phyloP scores from a whole-genome alignment of 2,888 invertebrate genomes.

The Junonia oenone region DNA sequence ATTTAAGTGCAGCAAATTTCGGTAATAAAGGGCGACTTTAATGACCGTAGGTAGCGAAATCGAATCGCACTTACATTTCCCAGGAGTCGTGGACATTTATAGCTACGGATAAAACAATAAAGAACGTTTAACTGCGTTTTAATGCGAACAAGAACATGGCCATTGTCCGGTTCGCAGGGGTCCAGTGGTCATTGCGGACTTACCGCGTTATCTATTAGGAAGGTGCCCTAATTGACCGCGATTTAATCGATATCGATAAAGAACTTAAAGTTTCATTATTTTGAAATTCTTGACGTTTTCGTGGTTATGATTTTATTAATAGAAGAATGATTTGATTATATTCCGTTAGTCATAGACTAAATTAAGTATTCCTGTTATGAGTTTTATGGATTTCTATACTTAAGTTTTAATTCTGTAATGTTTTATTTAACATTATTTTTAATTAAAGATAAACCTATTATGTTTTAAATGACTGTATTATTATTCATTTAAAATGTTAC shows the following conservation, averaged over 20 bases:
- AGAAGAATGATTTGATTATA: background rate
- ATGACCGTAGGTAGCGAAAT: conserved; percentile 52
- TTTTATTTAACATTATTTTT: no score
- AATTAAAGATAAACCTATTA: no score
- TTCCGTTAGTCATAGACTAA: no score
- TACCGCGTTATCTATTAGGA: conserved; percentile 45
- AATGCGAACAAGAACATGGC: conserved; percentile 77
- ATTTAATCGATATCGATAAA: conserved; percentile 39
- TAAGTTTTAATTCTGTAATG: no score
- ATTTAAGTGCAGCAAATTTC: conserved; percentile 60
- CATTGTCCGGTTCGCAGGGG: conserved; percentile 65
- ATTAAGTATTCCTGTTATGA: no score
- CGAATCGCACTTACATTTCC: conserved; percentile 62
- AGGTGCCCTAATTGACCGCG: conserved; percentile 20
- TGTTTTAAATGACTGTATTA: no score
- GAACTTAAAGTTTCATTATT: background rate
- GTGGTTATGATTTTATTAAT: no score
- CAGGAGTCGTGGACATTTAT: conserved; percentile 72
- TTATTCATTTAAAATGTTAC: no score
- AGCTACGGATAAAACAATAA: conserved; percentile 76
- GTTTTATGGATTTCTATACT: no score
- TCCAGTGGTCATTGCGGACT: conserved; percentile 64
- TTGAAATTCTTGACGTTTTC: background rate
- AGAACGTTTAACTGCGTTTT: conserved; percentile 77
- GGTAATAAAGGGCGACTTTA: conserved; percentile 59